Evolutionary conservation across 1,140 invertebrate species (phyloP), one percentile per base, ranked within the genome.

Genomic region (Diachasma alloeum): DNA sequence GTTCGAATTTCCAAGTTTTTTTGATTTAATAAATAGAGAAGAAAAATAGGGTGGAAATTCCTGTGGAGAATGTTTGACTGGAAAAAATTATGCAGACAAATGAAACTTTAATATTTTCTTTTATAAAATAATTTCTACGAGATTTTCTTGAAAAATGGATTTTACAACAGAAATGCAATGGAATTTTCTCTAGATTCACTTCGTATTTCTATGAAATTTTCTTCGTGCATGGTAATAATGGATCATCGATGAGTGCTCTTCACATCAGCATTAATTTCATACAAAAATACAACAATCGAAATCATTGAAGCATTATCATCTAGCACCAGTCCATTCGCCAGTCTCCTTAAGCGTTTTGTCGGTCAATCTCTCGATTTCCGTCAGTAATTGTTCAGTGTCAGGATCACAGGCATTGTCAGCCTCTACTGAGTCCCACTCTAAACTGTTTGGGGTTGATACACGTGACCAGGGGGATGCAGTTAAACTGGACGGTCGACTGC

Each of bases 371-470:
- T 92, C 91, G 78, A 91, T 92, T 83, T 91, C 91, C 48, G 86
- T 89, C 59, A 92, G 79, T 72, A 92, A 81, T 79, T 90, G 87
- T 78, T 91, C 90, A 75, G 91, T 91, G 75, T 91, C 91, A 9
- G 88, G 81, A 79, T 91, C 90, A 24, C 85, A 76, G 77, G 82
- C 83, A 24, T 91, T 81, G 78, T 91, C 90, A 4, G 87, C 86
- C 77, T 91, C 90, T 2, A 91, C 89, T 15, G 88, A 90, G 83
- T 92, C 91, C 91, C 91, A 92, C 84, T 92, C 91, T 74, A 92
- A 86, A 66, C 91, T 91, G 81, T 91, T 90, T 31, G 89, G 90
- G n/a, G 90, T 90, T 5, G 91, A 91, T 42, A 91, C 86, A 72
- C 89, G 84, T 15, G 91, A 91, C 90, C 90, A 91, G 53, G 89